Percentiles rank a stretch among this genome's conserved stretches.
Conservation (phyloP, 1,140 invertebrate species). For the Acromyrmex heyeri region DNA sequence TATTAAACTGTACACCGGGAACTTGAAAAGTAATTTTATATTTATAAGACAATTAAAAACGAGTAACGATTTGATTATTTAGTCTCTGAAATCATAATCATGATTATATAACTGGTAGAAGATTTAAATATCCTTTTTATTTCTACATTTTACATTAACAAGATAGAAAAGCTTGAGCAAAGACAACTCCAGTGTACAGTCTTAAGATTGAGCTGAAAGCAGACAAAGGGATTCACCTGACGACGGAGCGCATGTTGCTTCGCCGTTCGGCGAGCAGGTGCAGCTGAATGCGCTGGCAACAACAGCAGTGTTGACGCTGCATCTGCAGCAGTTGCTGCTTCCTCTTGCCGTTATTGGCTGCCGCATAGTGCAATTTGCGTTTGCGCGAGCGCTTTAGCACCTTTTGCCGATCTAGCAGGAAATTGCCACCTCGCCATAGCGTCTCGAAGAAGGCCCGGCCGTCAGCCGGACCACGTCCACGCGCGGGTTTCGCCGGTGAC, state of each 20-base stretch:
- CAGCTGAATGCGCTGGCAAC: constrained; percentile 84
- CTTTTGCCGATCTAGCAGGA: constrained; percentile 81
- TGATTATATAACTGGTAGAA: background rate
- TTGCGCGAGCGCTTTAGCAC: constrained; percentile 81
- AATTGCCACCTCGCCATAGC: constrained; percentile 83
- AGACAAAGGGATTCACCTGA: constrained; percentile 80
- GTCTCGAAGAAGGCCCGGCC: constrained; percentile 84
- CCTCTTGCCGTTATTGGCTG: constrained; percentile 69
- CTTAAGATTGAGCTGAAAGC: background rate
- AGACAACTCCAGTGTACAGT: background rate
- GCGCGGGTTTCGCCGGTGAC: constrained; percentile 75
- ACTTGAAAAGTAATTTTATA: background rate
- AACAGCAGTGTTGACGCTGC: constrained; percentile 83
- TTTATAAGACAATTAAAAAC: constrained; percentile 17
- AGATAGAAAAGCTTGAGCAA: background rate
- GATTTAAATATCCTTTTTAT: background rate
- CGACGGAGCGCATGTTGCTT: constrained; percentile 83
- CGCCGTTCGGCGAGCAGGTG: constrained; percentile 83
- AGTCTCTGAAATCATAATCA: background rate
- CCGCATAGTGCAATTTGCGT: constrained; percentile 79
- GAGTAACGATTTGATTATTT: background rate
- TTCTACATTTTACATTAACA: background rate
- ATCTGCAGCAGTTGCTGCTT: constrained; percentile 70
- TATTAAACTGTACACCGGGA: constrained; percentile 7
- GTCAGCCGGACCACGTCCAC: constrained; percentile 84